Percentiles rank a stretch among this genome's conserved stretches.
These are phyloP conservation scores for Pseudobourletiella spinata DNA, from an alignment of 1,140 invertebrate genomes.

Conservation along the genomic window DNA sequence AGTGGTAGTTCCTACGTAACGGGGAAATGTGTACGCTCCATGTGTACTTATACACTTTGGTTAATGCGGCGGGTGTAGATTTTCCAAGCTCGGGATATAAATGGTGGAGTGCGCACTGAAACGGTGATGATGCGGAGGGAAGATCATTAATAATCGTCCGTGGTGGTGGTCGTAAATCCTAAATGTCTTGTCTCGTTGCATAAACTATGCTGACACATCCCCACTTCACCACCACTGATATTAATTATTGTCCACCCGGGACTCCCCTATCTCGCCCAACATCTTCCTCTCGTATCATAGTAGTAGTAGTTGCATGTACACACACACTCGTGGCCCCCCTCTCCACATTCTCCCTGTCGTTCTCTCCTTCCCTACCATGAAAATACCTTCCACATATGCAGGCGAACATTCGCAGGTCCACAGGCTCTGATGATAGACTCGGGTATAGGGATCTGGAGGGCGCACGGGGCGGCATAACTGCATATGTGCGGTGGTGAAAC, in stretches of 20 bases:
- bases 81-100: background rate
- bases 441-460: too few relatives aligned
- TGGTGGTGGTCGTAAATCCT: conserved; percentile 26
- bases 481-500: too few relatives aligned
- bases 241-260: conserved; percentile 35
- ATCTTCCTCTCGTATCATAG: too few relatives aligned
- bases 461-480: too few relatives aligned
- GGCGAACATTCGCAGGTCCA: too few relatives aligned
- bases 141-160: conserved; percentile 17
- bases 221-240: conserved; percentile 30
- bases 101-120: conserved; percentile 10
- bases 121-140: conserved; percentile 9
- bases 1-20: background rate
- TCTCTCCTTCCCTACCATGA: too few relatives aligned
- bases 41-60: background rate
- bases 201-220: conserved; percentile 32
- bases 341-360: too few relatives aligned
- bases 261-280: conserved; percentile 15
- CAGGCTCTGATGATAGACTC: too few relatives aligned
- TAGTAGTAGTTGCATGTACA: too few relatives aligned
- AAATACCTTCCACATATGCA: too few relatives aligned
- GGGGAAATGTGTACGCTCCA: background rate
- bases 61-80: background rate
- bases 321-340: too few relatives aligned
- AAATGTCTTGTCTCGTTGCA: conserved; percentile 17